Percentiles rank a stretch among this genome's conserved stretches.
Evolutionary conservation across 53 echinoderm and acorn worm species (phyloP).

Genomic region (Glandiceps talaboti): DNA sequence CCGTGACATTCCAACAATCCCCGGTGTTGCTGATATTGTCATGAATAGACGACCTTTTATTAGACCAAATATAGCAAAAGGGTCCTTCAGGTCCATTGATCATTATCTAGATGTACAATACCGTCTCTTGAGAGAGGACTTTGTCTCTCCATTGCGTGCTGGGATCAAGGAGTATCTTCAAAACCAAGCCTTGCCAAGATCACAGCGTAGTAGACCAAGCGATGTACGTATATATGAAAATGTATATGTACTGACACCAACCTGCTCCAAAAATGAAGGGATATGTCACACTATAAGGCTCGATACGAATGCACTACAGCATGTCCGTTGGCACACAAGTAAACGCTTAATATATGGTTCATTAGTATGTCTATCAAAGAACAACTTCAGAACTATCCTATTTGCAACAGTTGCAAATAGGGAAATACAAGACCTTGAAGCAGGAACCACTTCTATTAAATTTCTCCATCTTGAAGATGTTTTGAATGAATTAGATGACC

Average conservation of each 20-base stretch:
- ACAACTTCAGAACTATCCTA: slow-evolving; percentile 41
- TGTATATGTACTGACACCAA: slow-evolving; percentile 22
- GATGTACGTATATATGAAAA: slow-evolving; percentile 26
- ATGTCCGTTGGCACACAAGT: slow-evolving; percentile 49
- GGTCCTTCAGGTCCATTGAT: slow-evolving; percentile 35
- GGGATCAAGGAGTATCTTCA: slow-evolving; percentile 52
- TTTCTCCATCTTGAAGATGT: slow-evolving; percentile 18
- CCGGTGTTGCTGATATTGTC: slow-evolving; percentile 19
- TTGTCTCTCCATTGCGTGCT: slow-evolving; percentile 50
- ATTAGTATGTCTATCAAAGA: slow-evolving; percentile 45
- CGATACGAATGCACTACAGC: slow-evolving; percentile 10
- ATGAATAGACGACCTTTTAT: slow-evolving; percentile 30
- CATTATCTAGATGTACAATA: slow-evolving; percentile 91
- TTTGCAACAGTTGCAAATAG: slow-evolving; percentile 67
- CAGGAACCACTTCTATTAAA: slow-evolving; percentile 32
- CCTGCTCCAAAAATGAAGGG: slow-evolving; percentile 6
- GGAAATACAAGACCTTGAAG: slow-evolving; percentile 23
- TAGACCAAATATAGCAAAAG: slow-evolving; percentile 42
- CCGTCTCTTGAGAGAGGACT: slow-evolving; percentile 64
- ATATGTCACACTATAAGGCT: slow-evolving; percentile 29
- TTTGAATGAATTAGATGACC: too few relatives aligned
- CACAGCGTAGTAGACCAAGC: slow-evolving; percentile 13
- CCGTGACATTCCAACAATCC: slow-evolving; percentile 41
- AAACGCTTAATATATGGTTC: slow-evolving; percentile 70
- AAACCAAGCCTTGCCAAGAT: too few relatives aligned